Conservation (phyloP, 1,140 invertebrate genomes). For the Calliphora vicina region DNA sequence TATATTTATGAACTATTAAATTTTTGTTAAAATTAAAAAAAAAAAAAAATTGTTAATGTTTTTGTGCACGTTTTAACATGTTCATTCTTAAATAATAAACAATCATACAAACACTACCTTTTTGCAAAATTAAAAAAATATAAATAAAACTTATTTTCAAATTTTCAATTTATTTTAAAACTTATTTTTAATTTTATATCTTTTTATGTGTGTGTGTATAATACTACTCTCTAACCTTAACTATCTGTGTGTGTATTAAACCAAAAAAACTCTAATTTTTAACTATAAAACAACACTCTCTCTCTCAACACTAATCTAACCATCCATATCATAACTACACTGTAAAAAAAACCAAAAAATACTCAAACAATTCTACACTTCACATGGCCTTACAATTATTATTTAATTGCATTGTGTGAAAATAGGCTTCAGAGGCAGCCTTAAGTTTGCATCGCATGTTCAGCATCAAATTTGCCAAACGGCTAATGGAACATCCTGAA, state of each 20-base stretch:
- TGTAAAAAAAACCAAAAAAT: conserved; percentile 11
- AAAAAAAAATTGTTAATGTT: not conserved
- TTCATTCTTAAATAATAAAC: not conserved
- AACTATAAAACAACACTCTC: not conserved
- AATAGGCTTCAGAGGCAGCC: conserved; percentile 62
- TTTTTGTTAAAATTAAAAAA: conserved; percentile 10
- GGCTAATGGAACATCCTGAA: conserved; percentile 37
- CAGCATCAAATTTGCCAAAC: conserved; percentile 62
- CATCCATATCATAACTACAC: not conserved
- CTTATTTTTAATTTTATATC: conserved; percentile 3
- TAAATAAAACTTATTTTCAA: not conserved
- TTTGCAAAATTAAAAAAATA: not conserved
- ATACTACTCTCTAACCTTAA: not conserved
- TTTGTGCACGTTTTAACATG: conserved; percentile 21
- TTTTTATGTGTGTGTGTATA: not conserved
- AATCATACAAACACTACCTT: not conserved
- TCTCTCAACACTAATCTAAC: conserved; percentile 8
- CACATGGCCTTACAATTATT: not conserved
- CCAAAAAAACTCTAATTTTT: no score
- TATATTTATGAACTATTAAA: not conserved
- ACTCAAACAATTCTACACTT: conserved; percentile 30
- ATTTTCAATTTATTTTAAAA: not conserved
- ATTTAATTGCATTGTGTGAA: not conserved
- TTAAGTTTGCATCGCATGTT: conserved; percentile 66
- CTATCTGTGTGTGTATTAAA: not conserved